Conservation (phyloP, 1,140 invertebrate species). For the Drosophila rufa region DNA sequence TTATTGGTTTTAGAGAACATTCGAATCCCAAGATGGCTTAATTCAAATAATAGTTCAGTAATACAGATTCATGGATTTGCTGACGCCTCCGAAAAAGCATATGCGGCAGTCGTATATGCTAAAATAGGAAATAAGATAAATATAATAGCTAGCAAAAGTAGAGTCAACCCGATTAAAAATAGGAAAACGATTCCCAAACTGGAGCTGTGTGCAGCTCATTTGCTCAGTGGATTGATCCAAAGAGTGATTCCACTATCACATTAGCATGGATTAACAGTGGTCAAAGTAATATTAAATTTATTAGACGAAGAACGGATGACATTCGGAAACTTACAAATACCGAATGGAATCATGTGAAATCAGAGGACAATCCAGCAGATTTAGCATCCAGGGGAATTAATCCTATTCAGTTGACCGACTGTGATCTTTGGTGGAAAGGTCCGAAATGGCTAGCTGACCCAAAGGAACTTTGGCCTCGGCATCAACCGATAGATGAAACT, state of each 20-base stretch:
- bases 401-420: not conserved
- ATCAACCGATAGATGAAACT: not conserved
- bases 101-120: not conserved
- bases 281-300: not conserved
- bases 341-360: constrained; percentile 7
- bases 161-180: not conserved
- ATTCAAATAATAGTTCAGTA: not conserved
- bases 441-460: constrained; percentile 1
- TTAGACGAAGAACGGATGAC: constrained; percentile 1
- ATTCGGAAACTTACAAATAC: constrained; percentile 5
- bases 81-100: not conserved
- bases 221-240: not conserved
- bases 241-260: not conserved
- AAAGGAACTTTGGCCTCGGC: not conserved
- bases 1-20: not conserved
- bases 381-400: not conserved
- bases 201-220: too few relatives aligned
- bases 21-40: not conserved
- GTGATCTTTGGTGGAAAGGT: constrained; percentile 2
- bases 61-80: not conserved
- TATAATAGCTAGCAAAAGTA: constrained; percentile 3
- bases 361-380: not conserved
- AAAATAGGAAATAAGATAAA: not conserved
- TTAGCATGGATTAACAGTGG: constrained; percentile 1
- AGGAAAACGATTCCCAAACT: constrained; percentile 1